Percentiles rank a stretch among this genome's conserved stretches.
Conservation (phyloP, 2,888 invertebrate genomes). For the Scaeva pyrastri region DNA sequence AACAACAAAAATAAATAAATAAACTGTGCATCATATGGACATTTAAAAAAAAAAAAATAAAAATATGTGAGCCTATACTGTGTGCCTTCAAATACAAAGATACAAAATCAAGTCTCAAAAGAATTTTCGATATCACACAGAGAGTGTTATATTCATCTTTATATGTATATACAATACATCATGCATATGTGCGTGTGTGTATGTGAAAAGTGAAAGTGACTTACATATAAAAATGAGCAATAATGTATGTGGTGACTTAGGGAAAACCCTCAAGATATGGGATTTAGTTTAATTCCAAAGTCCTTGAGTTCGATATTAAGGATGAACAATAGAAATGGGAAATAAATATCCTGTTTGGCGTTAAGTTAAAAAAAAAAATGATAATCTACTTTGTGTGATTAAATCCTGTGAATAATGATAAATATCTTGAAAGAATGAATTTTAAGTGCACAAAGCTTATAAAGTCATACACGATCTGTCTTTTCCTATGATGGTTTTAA, state of each 20-base stretch:
- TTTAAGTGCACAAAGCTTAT: slow-evolving; percentile 5
- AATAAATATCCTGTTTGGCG: slow-evolving; percentile 24
- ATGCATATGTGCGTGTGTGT: background rate
- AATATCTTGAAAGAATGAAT: slow-evolving; percentile 9
- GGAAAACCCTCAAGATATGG: slow-evolving; percentile 17
- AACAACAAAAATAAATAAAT: background rate
- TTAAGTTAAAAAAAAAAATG: background rate
- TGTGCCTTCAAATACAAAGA: background rate
- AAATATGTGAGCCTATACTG: too few relatives aligned
- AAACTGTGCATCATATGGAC: slow-evolving; percentile 41
- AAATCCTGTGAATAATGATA: slow-evolving; percentile 3
- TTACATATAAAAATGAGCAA: slow-evolving; percentile 30
- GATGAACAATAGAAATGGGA: slow-evolving; percentile 2
- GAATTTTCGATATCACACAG: background rate
- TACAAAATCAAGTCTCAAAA: slow-evolving; percentile 7
- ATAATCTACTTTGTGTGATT: slow-evolving; percentile 11
- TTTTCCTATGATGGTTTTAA: background rate
- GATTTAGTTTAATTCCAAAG: slow-evolving; percentile 15
- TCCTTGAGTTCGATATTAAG: slow-evolving; percentile 1
- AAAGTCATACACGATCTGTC: background rate
- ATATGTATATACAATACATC: background rate
- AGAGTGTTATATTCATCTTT: background rate
- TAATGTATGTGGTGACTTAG: slow-evolving; percentile 18
- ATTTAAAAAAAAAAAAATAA: slow-evolving; percentile 1
- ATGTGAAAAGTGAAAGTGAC: slow-evolving; percentile 32